phyloP scores from a whole-genome alignment of 1,140 invertebrate genomes.

The Drosophila pseudoananassae region DNA sequence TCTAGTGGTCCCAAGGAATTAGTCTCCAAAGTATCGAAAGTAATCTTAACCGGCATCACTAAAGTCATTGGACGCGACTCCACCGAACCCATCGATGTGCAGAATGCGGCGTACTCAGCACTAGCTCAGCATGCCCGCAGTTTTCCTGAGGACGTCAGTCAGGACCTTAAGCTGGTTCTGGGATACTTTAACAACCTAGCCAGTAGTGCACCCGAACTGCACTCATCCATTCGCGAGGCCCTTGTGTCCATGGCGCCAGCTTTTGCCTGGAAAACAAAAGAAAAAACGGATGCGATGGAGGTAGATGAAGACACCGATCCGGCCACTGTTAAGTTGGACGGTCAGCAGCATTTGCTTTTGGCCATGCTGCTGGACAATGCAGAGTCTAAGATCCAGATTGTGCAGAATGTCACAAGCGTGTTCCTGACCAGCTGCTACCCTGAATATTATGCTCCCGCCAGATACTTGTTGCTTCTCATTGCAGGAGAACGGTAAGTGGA shows the following conservation, averaged over 20 bases:
- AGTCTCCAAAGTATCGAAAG: slow-evolving; percentile 87
- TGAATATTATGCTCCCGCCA: slow-evolving; percentile 90
- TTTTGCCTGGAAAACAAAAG: slow-evolving; percentile 86
- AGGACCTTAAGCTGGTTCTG: slow-evolving; percentile 83
- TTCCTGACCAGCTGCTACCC: slow-evolving; percentile 93
- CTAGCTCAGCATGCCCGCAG: slow-evolving; percentile 86
- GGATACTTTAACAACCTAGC: slow-evolving; percentile 85
- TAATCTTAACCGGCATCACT: slow-evolving; percentile 89
- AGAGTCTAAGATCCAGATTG: slow-evolving; percentile 88
- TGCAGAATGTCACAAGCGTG: slow-evolving; percentile 92
- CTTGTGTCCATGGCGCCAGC: slow-evolving; percentile 89
- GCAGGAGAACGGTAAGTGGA: slow-evolving; percentile 91
- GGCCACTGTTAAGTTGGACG: slow-evolving; percentile 84
- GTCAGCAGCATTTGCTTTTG: slow-evolving; percentile 85
- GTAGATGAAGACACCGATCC: slow-evolving; percentile 40
- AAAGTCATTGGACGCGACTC: slow-evolving; percentile 88
- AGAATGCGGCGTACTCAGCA: slow-evolving; percentile 78
- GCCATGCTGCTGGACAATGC: slow-evolving; percentile 86
- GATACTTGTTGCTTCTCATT: slow-evolving; percentile 93
- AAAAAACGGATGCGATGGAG: slow-evolving; percentile 69
- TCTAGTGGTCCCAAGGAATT: slow-evolving; percentile 86
- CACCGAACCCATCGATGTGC: slow-evolving; percentile 79
- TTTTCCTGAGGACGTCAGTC: slow-evolving; percentile 88
- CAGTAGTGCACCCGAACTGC: slow-evolving; percentile 86
- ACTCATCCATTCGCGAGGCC: slow-evolving; percentile 89